phyloP scores from a whole-genome alignment of 2,888 invertebrate genomes.

The Rotaria magnacalcarata region DNA sequence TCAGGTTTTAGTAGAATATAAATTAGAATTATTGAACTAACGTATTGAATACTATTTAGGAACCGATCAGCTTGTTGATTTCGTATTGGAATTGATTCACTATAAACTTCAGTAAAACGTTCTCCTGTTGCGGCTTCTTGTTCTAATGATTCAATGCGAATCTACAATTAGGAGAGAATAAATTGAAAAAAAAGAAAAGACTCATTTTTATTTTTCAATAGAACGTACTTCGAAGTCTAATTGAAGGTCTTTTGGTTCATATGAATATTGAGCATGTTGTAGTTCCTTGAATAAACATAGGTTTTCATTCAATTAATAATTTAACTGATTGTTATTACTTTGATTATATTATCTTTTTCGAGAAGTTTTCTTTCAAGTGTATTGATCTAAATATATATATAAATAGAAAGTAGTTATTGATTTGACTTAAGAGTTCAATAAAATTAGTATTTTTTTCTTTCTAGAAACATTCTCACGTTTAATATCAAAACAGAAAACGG shows the following conservation, averaged over 20 bases:
- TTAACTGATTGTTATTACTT: neutral
- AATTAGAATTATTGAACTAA: neutral
- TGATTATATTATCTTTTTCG: neutral
- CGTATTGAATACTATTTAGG: neutral
- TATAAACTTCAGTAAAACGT: neutral
- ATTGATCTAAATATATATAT: neutral
- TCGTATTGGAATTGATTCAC: neutral
- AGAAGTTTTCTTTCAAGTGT: neutral
- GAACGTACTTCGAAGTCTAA: neutral
- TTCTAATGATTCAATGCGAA: conserved; percentile 5
- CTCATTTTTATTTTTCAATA: neutral
- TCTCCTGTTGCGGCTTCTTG: neutral
- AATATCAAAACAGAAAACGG: no score
- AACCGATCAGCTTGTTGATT: neutral
- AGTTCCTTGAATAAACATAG: neutral
- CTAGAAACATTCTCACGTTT: no score
- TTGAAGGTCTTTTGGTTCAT: neutral
- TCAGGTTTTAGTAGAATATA: no score
- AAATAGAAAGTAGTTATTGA: no score
- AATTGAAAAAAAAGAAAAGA: neutral
- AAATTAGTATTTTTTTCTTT: no score
- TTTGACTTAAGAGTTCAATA: no score
- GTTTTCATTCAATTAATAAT: neutral
- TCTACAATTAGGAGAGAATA: neutral
- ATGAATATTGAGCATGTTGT: neutral